These are phyloP conservation scores for Oceanodroma leucorhoa DNA, from an alignment of 2,797 vertebrate species.

Conservation along the genomic window DNA sequence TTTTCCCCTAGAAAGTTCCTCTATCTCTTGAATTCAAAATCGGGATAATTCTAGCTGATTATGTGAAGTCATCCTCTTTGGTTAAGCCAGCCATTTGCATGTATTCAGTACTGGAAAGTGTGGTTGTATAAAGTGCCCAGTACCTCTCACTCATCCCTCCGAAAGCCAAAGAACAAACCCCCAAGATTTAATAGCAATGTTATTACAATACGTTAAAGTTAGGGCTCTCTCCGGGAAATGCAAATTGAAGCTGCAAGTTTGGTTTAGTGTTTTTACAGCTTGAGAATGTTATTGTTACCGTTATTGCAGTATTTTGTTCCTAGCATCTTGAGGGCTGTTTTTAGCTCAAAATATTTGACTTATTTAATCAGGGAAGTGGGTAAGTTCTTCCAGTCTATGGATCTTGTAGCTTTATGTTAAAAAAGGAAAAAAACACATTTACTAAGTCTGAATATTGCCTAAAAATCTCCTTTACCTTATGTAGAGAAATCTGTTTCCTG, in stretches of 20 bases:
- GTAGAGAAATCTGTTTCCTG: background rate
- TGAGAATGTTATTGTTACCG: background rate
- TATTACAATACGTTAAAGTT: background rate
- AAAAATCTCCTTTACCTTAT: background rate
- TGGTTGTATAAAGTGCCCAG: background rate
- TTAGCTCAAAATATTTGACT: background rate
- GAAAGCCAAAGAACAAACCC: background rate
- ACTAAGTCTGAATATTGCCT: background rate
- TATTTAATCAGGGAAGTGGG: background rate
- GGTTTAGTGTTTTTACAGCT: constrained; percentile 1
- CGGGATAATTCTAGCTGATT: background rate
- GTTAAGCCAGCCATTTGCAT: background rate
- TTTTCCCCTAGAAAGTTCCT: background rate
- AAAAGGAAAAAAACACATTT: background rate
- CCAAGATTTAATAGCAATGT: background rate
- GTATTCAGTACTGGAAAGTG: background rate
- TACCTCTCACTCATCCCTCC: background rate
- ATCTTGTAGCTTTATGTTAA: background rate
- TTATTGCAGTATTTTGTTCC: constrained; percentile 7
- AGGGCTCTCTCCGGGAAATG: background rate
- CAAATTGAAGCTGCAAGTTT: background rate
- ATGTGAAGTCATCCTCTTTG: background rate
- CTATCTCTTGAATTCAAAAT: background rate
- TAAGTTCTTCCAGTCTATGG: background rate
- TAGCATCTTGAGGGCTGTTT: background rate